Evolutionary conservation across 2,888 invertebrate species (phyloP), one percentile per base, ranked within the genome.

Genomic region (Cepaea hortensis): DNA sequence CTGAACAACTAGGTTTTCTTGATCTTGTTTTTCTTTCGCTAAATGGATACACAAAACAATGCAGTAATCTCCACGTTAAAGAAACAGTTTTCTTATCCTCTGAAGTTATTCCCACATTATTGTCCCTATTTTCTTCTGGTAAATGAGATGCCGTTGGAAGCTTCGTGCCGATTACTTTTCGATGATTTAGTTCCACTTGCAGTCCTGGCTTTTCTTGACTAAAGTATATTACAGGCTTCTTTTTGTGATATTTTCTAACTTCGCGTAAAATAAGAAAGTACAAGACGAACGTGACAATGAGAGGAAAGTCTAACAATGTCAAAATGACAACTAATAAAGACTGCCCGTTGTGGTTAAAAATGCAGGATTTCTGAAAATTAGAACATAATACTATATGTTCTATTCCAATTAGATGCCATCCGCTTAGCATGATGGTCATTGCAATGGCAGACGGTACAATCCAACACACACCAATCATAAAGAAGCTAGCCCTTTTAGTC

Each of bases 391-490:
- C 46, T 11, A 83, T 3, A 13, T 73, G n/a, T 23, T 73, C 75
- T 3, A 75, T 72, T 11, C 72, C 83, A 18, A 11, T 3, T 0
- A n/a, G 46, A 81, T 70, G 70, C 81, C 81, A 81, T 20, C 70
- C 81, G 7, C 50, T 48, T 0, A 72, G 13, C 3, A 68, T 0
- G 48, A 70, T n/a, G 3, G n/a, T 11, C 11, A n/a, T n/a, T 18
- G 48, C 72, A 5, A 82, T 18, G 7, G 46, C 3, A 1, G 73
- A 1, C 73, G 83, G 83, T 18, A 83, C 3, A 20, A 61, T 35
- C 83, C 83, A 83, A 35, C 72, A 73, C 3, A 61, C 50, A 20
- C 65, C 73, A 61, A 83, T 73, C 73, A 83, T 70, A 50, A 61
- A 0, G 0, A 61, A 35, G 46, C 23, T 73, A 5, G 73, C 18